Percentiles rank a stretch among this genome's conserved stretches.
Evolutionary conservation across 1,140 invertebrate genomes (phyloP).

Genomic region (Caenorhabditis inopinata): DNA sequence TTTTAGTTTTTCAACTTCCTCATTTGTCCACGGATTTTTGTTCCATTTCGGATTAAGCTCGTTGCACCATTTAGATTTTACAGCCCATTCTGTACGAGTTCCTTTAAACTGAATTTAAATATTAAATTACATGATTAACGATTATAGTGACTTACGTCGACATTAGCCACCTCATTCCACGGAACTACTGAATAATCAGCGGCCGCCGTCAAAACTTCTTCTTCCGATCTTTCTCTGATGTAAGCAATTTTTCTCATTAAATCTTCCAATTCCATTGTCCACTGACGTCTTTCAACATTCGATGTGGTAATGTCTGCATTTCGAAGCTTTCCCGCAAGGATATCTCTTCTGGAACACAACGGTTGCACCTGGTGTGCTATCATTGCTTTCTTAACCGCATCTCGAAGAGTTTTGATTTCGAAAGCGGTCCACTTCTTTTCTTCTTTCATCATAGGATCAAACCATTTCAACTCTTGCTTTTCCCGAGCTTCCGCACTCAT

Average conservation of each 20-base stretch:
- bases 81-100: slow-evolving; percentile 52
- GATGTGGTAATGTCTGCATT: slow-evolving; percentile 22
- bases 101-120: slow-evolving; percentile 57
- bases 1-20: slow-evolving; percentile 60
- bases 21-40: slow-evolving; percentile 53
- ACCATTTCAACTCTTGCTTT: slow-evolving; percentile 33
- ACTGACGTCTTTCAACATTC: slow-evolving; percentile 1
- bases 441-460: slow-evolving; percentile 45
- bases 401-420: slow-evolving; percentile 25
- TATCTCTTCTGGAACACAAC: slow-evolving; percentile 20
- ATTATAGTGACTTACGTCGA: background rate
- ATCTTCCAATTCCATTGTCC: slow-evolving; percentile 19
- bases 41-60: slow-evolving; percentile 64
- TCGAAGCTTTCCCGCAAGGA: slow-evolving; percentile 31
- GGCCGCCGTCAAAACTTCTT: background rate
- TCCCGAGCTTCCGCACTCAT: slow-evolving; percentile 31
- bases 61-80: slow-evolving; percentile 65
- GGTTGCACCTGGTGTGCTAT: slow-evolving; percentile 26
- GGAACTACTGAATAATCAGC: slow-evolving; percentile 7
- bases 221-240: background rate
- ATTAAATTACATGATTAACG: background rate
- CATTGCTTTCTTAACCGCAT: slow-evolving; percentile 29
- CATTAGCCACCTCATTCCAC: slow-evolving; percentile 42
- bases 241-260: slow-evolving; percentile 18
- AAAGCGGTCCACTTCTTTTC: slow-evolving; percentile 40